Evolutionary conservation across 1,140 invertebrate genomes (phyloP), one percentile per base, ranked within the genome.

Genomic region (Coenobita brevimanus): DNA sequence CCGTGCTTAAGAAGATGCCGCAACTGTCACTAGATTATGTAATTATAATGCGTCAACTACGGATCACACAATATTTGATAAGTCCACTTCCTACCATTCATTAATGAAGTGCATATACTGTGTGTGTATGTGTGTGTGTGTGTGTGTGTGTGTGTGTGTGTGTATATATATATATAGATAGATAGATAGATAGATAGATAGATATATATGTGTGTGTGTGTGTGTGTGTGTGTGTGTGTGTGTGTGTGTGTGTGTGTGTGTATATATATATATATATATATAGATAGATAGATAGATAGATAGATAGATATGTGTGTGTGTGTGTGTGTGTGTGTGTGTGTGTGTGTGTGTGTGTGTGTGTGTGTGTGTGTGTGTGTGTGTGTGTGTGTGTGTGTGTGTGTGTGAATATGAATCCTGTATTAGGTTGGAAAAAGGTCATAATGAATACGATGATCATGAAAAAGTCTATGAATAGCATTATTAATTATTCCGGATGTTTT

Each of bases 131-230:
- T 54, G 50, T 54, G 50, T 54, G 50, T 54, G 21, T 54, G 50
- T 54, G 50, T 54, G 50, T 54, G 50, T 54, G 50, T 54, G 50
- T 38, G 62, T 38, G 62, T 36, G 41, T 60, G 41, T n/a, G 24
- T 57, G 57, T 33, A 79, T 57, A 57, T 57, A 79, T 36, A 79
- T 79, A 79, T 79, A 79, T 79, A 79, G 50, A 79, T 79, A 79
- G 30, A 79, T 57, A n/a, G n/a, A n/a, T n/a, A n/a, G n/a, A n/a
- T n/a, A n/a, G n/a, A n/a, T n/a, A n/a, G n/a, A n/a, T n/a, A n/a
- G n/a, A n/a, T n/a, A n/a, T n/a, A n/a, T n/a, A n/a, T n/a, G n/a
- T n/a, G n/a, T n/a, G n/a, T n/a, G 57, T 54, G 57, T 79, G 36
- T 79, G 57, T 79, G 3, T 57, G 30, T 60, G 24, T 80, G 46